These are phyloP conservation scores for Antheraea mylitta DNA, from an alignment of 1,140 invertebrate genomes.

Conservation along the genomic window DNA sequence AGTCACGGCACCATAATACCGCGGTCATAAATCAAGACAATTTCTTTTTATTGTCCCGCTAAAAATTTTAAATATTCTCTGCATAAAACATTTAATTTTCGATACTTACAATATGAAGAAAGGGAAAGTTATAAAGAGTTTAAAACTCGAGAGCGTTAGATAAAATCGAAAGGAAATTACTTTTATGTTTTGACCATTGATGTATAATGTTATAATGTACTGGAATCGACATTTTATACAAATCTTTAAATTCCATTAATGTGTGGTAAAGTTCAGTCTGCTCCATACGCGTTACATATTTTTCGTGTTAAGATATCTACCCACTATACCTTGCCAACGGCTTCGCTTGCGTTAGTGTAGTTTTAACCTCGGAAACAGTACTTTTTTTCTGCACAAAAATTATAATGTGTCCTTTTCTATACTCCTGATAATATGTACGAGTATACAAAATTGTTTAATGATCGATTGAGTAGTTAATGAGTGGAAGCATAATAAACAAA, in stretches of 20 bases:
- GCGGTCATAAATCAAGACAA: neutral
- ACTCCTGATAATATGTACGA: too few species aligned
- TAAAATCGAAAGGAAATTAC: conserved; percentile 4
- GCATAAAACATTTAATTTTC: conserved; percentile 3
- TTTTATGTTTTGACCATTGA: neutral
- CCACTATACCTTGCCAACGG: too few species aligned
- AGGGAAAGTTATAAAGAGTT: conserved; percentile 4
- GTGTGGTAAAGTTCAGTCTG: too few species aligned
- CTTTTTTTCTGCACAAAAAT: too few species aligned
- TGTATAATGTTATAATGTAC: neutral
- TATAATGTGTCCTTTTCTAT: too few species aligned
- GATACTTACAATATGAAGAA: neutral
- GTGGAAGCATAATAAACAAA: too few species aligned
- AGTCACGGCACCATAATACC: conserved; percentile 1
- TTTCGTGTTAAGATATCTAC: too few species aligned
- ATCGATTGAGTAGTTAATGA: too few species aligned
- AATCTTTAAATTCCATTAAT: neutral
- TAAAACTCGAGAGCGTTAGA: neutral
- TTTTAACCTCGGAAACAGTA: too few species aligned
- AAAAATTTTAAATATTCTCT: neutral
- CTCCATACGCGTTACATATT: too few species aligned
- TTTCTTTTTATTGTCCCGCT: conserved; percentile 1
- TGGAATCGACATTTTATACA: neutral
- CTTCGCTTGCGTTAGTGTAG: too few species aligned
- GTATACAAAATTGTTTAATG: too few species aligned